Evolutionary conservation across 2,888 invertebrate species (phyloP), one percentile per base, ranked within the genome.

Genomic region (Xestia sexstrigata): DNA sequence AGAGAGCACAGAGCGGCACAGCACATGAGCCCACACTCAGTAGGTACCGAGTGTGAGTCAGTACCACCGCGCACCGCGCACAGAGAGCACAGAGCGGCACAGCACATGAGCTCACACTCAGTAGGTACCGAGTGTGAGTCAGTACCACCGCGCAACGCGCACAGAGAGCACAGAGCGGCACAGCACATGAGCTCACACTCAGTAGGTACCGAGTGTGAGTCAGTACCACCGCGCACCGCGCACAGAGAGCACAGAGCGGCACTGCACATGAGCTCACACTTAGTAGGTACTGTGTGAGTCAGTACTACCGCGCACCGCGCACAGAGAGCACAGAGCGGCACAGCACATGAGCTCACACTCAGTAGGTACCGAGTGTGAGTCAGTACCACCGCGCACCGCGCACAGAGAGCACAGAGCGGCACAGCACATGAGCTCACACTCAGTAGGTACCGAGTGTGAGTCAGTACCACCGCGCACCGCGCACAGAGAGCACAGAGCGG

Each of bases 201-300:
- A 70, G 78, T 76, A 72, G 9, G 8, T 39, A 2, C 35, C 3
- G 35, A 35, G 35, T 35, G 35, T 3, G 35, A n/a, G 35, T 35
- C 78, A 69, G 60, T 45, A 52, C 52, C 63, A 17, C 17, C 26
- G 26, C 65, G 17, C 42, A 8, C 17, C 26, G 39, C 65, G 7
- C 42, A 8, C 39, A 0, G 69, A 0, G 52, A n/a, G n/a, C n/a
- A n/a, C 52, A n/a, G 20, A 35, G n/a, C 26, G 68, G 35, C 35
- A 35, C 35, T 1, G 2, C 30, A 39, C 39, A 39, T 39, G 39
- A 39, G 39, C 39, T 4, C 78, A n/a, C 30, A 35, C 4, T 35
- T 9, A 70, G 78, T 76, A 72, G 9, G 8, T 39, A 2, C 35
- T 35, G 35, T 35, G 35, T 3, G 35, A n/a, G 35, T 35, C 78